These are phyloP conservation scores for Ahaetulla prasina DNA, from an alignment of 2,113 vertebrate genomes.

Conservation along the genomic window DNA sequence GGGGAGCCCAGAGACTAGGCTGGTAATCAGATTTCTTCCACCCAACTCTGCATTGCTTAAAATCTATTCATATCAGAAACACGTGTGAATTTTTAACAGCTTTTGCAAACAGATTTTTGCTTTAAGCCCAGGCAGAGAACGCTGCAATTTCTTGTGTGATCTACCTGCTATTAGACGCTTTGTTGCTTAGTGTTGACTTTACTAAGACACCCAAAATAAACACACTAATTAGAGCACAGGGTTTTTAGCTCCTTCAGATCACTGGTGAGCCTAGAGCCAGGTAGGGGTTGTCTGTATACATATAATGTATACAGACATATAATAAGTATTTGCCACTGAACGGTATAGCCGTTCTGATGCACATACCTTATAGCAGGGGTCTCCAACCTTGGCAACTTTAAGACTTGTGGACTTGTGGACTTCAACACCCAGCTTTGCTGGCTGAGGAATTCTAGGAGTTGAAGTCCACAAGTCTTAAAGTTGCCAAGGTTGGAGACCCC, in stretches of 20 bases:
- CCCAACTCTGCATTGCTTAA: neutral
- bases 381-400: no score
- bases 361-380: neutral
- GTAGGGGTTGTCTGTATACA: neutral
- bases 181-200: constrained; percentile 17
- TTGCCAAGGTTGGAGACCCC: no score
- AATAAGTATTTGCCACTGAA: neutral
- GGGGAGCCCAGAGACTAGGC: no score
- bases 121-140: neutral
- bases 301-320: neutral
- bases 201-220: constrained; percentile 20
- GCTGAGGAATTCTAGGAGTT: no score
- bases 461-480: no score
- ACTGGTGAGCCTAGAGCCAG: neutral
- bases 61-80: neutral
- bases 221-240: neutral
- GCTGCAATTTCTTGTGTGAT: neutral
- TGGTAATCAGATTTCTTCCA: neutral
- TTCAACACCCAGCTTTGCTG: no score
- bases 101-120: neutral
- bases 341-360: neutral
- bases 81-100: neutral
- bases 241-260: constrained; percentile 1
- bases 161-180: neutral
- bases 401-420: no score